phyloP scores from a whole-genome alignment of 2,797 vertebrate species.

The Crax fasciolata region DNA sequence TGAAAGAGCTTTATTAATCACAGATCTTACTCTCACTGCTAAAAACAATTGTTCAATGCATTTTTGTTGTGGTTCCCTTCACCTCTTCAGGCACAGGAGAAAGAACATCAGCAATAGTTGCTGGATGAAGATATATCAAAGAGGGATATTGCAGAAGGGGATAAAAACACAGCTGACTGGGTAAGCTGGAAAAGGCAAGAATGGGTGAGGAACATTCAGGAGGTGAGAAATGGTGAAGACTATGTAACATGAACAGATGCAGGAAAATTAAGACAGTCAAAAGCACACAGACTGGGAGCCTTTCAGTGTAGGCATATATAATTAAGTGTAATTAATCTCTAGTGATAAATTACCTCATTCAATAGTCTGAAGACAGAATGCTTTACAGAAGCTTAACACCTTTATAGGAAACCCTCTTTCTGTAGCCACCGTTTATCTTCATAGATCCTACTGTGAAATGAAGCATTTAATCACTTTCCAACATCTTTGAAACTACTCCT shows the following conservation, averaged over 20 bases:
- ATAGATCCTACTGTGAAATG: not conserved
- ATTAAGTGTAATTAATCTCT: conserved; percentile 5
- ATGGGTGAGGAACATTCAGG: not conserved
- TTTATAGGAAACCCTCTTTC: not conserved
- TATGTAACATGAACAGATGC: not conserved
- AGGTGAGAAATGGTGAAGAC: not conserved
- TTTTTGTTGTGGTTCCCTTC: not conserved
- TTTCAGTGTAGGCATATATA: not conserved
- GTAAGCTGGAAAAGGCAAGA: not conserved
- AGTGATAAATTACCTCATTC: not conserved
- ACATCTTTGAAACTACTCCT: not conserved
- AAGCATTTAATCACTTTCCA: not conserved
- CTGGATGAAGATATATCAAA: not conserved
- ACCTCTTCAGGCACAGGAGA: not conserved
- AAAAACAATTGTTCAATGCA: not conserved
- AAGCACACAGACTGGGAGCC: not conserved
- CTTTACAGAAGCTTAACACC: not conserved
- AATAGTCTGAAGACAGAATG: not conserved
- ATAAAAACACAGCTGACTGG: not conserved
- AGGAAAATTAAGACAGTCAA: not conserved
- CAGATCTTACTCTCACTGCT: not conserved
- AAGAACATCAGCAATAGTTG: not conserved
- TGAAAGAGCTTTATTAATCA: not conserved
- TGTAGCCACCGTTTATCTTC: not conserved
- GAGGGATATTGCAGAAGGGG: not conserved